Conservation (phyloP, 2,888 invertebrate genomes). For the Heliothis peltigera region DNA sequence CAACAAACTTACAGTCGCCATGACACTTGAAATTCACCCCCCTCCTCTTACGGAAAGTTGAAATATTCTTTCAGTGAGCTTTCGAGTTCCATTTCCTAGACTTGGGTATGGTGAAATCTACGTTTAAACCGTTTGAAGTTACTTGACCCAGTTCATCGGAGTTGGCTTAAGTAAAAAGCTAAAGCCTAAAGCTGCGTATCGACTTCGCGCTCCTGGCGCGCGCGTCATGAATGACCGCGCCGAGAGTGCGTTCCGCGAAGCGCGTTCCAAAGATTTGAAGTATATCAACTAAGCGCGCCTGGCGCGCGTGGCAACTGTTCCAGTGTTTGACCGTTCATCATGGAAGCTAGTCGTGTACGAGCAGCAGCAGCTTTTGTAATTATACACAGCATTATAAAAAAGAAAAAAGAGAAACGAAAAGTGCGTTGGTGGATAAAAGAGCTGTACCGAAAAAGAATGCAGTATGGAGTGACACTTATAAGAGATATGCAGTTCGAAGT, state of each 20-base stretch:
- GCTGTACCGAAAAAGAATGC: no score
- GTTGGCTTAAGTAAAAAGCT: slow-evolving; percentile 57
- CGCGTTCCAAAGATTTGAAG: no score
- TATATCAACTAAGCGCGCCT: slow-evolving; percentile 43
- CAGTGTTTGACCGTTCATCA: slow-evolving; percentile 46
- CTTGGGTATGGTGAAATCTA: slow-evolving; percentile 81
- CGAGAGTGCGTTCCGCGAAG: no score
- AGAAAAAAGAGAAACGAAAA: no score
- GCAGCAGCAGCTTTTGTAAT: slow-evolving; percentile 43
- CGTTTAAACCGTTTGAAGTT: slow-evolving; percentile 84
- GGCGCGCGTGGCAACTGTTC: slow-evolving; percentile 43
- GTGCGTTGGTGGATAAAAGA: no score
- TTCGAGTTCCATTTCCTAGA: slow-evolving; percentile 82
- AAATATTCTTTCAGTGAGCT: slow-evolving; percentile 76
- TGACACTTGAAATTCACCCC: slow-evolving; percentile 47
- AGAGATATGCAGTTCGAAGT: no score
- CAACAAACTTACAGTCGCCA: slow-evolving; percentile 11
- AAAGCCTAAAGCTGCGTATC: background rate
- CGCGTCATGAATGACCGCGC: no score
- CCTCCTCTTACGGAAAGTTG: slow-evolving; percentile 62
- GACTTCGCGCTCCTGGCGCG: no score
- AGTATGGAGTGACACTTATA: no score
- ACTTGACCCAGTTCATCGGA: slow-evolving; percentile 80
- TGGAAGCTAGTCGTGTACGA: slow-evolving; percentile 42
- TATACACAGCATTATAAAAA: slow-evolving; percentile 33